These are phyloP conservation scores for Tautogolabrus adspersus DNA, from an alignment of 2,113 vertebrate species.

Conservation along the genomic window DNA sequence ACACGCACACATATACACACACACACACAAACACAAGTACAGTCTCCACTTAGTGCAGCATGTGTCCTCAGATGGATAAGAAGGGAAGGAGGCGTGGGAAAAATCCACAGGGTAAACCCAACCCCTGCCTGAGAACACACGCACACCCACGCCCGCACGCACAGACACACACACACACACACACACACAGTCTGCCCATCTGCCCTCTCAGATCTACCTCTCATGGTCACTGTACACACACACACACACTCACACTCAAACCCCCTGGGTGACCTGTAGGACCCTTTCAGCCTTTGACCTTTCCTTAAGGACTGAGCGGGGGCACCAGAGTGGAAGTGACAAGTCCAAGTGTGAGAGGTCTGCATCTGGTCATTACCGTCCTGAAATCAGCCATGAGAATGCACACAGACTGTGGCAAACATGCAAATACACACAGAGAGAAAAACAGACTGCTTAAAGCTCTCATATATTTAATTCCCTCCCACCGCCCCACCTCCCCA, in stretches of 20 bases:
- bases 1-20: slow-evolving; percentile 39
- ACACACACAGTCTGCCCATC: slow-evolving; percentile 56
- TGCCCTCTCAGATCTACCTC: slow-evolving; percentile 70
- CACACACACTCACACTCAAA: slow-evolving; percentile 38
- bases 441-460: slow-evolving; percentile 1
- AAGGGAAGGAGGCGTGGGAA: slow-evolving; percentile 73
- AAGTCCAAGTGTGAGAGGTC: slow-evolving; percentile 72
- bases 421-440: not conserved
- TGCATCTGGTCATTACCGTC: slow-evolving; percentile 69
- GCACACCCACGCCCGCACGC: too few species aligned
- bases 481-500: not conserved
- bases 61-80: slow-evolving; percentile 75
- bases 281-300: slow-evolving; percentile 71
- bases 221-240: slow-evolving; percentile 66
- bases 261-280: slow-evolving; percentile 69
- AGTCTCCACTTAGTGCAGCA: slow-evolving; percentile 48
- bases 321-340: slow-evolving; percentile 67
- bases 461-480: slow-evolving; percentile 31
- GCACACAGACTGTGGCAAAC: slow-evolving; percentile 29
- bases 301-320: slow-evolving; percentile 65
- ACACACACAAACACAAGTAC: slow-evolving; percentile 15
- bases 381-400: slow-evolving; percentile 52
- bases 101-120: slow-evolving; percentile 76
- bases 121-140: slow-evolving; percentile 49
- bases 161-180: slow-evolving; percentile 45